These are phyloP conservation scores for Oedothorax gibbosus DNA, from an alignment of 1,140 invertebrate genomes.

Conservation along the genomic window DNA sequence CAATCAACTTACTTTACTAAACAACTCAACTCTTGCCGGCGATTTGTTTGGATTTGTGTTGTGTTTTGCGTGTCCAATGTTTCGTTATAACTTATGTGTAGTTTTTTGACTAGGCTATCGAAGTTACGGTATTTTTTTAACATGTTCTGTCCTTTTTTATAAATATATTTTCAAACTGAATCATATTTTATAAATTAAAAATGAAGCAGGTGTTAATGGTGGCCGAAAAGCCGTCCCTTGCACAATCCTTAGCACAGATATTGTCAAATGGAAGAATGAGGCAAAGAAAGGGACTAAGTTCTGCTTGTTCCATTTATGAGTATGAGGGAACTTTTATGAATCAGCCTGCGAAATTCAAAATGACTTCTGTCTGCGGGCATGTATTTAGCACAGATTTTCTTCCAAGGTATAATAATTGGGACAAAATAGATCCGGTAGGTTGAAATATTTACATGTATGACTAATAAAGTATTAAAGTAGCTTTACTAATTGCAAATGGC, in stretches of 20 bases:
- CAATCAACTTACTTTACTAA: no score
- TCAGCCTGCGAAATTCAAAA: constrained; percentile 82
- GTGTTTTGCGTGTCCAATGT: no score
- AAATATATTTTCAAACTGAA: not conserved
- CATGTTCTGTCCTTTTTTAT: not conserved
- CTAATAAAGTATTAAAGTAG: no score
- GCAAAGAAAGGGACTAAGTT: constrained; percentile 91
- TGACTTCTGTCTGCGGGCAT: constrained; percentile 99
- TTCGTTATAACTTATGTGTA: not conserved
- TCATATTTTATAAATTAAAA: constrained; percentile 10
- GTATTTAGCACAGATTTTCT: constrained; percentile 97
- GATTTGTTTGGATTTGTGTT: not conserved
- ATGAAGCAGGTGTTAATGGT: constrained; percentile 98
- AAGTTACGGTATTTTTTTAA: not conserved
- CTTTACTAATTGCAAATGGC: no score
- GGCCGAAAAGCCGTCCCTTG: constrained; percentile 98
- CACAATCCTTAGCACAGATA: constrained; percentile 93
- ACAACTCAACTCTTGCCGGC: constrained; percentile 10
- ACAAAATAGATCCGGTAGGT: constrained; percentile 93
- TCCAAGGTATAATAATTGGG: constrained; percentile 98
- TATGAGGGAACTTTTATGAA: constrained; percentile 86
- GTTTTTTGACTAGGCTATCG: not conserved
- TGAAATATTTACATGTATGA: not conserved
- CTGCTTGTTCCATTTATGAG: constrained; percentile 92
- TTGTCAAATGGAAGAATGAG: constrained; percentile 87